A percentile compares a stretch with the other conserved stretches of the same genome.
phyloP scores from a whole-genome alignment of 2,113 vertebrate genomes.

The Cepphus grylle region DNA sequence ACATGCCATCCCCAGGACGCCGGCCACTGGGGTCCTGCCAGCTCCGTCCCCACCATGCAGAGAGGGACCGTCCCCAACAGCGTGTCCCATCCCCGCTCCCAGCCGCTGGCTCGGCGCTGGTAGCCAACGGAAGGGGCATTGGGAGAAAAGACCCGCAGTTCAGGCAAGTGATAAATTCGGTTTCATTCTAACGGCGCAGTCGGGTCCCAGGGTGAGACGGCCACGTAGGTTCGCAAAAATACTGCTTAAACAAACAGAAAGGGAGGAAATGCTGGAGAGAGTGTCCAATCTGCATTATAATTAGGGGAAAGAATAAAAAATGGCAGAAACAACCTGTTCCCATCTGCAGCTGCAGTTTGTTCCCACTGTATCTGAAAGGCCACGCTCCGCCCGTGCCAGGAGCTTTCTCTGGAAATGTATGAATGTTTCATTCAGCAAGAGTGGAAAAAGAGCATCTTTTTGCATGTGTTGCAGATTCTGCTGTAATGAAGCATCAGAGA shows the following conservation, averaged over 20 bases:
- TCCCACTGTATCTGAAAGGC: not conserved
- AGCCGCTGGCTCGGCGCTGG: not conserved
- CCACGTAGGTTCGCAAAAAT: not conserved
- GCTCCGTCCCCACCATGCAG: fast-evolving
- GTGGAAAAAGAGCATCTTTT: not conserved
- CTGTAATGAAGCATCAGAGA: not conserved
- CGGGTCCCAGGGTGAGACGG: not conserved
- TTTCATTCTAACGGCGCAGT: not conserved
- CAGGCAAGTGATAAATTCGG: not conserved
- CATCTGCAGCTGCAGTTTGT: slow-evolving; percentile 38
- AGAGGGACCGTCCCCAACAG: not conserved
- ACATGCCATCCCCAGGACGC: fast-evolving
- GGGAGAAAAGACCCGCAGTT: not conserved
- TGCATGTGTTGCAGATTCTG: not conserved
- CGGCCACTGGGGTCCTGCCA: fast-evolving
- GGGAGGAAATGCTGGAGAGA: not conserved
- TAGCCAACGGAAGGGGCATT: fast-evolving
- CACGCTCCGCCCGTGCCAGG: not conserved
- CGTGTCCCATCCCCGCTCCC: not conserved
- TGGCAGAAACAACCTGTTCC: slow-evolving; percentile 53
- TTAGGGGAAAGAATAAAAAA: slow-evolving; percentile 21
- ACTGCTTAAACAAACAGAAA: slow-evolving; percentile 28
- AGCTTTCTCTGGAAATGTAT: not conserved
- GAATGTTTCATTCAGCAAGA: not conserved
- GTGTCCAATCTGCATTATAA: slow-evolving; percentile 40